Evolutionary conservation across 1,140 invertebrate species (phyloP), one percentile per base, ranked within the genome.

Genomic region (Charaxes varanes): DNA sequence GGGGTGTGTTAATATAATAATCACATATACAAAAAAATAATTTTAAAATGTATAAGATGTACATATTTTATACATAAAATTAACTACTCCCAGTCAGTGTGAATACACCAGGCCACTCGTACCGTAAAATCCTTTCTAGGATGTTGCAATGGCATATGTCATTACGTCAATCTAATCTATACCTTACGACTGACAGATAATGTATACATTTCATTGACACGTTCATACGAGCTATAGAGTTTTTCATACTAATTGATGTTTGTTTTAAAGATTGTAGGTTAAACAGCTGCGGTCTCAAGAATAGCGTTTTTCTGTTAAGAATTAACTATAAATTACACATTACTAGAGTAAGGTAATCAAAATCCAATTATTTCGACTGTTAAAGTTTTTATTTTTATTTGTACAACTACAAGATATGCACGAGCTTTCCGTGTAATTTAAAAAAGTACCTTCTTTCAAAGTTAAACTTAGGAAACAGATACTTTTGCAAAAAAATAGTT

Each of bases 41-140:
- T n/a, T n/a, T n/a, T n/a, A n/a, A n/a, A n/a, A n/a, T n/a, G n/a
- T n/a, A n/a, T n/a, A n/a, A n/a, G n/a, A n/a, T n/a, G n/a, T n/a
- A n/a, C n/a, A n/a, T n/a, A n/a, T n/a, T n/a, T n/a, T n/a, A n/a
- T n/a, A n/a, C n/a, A n/a, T n/a, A n/a, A n/a, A n/a, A n/a, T n/a
- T n/a, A n/a, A n/a, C n/a, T n/a, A n/a, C n/a, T n/a, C n/a, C 26
- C 26, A 3, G 13, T 28, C 6, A 10, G 2, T 28, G 11, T 28
- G 26, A 28, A 28, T 15, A 3, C 3, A 28, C 26, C 26, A 28
- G 2, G 2, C 2, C 26, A 14, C 3, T 7, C 15, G 26, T 12
- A 28, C 7, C 26, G 13, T 14, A 28, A n/a, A 28, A 15, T 28
- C 26, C 26, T 28, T 28, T 28, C 26, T 28, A 28, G 26, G 26